phyloP scores from a whole-genome alignment of 1,140 invertebrate species.

The Bombyx mori region ASM3026992v2 NC_085120.1:4123001-4123500 shows the following conservation, averaged over 20 bases:
- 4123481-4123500: background rate
- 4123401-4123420: constrained; percentile 90
- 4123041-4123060: constrained; percentile 94
- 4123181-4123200: no score
- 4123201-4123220: no score
- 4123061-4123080: constrained; percentile 88
- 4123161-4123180: no score
- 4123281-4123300: no score
- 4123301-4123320: no score
- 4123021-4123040: constrained; percentile 96
- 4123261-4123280: no score
- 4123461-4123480: background rate
- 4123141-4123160: no score
- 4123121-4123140: no score
- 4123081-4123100: constrained; percentile 77
- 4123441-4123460: constrained; percentile 6
- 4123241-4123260: no score
- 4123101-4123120: no score
- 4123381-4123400: constrained; percentile 89
- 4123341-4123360: constrained; percentile 54
- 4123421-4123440: constrained; percentile 89
- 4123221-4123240: no score
- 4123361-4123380: constrained; percentile 89
- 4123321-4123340: no score
- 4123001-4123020: constrained; percentile 94